phyloP scores from a whole-genome alignment of 64 coral and sea anemone genomes.

The Catalaphyllia jardinei region DNA sequence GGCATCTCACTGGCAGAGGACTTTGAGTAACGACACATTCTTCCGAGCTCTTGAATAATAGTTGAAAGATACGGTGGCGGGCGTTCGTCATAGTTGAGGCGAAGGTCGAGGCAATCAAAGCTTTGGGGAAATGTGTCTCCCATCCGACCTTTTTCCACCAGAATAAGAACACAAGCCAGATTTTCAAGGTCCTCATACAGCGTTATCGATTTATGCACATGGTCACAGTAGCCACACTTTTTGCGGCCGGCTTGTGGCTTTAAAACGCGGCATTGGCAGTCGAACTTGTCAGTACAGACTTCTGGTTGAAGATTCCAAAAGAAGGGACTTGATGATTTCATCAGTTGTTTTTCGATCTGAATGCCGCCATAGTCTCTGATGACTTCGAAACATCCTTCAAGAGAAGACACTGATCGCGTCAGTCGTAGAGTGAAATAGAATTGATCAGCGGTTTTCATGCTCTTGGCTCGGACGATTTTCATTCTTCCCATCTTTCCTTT shows the following conservation, averaged over 20 bases:
- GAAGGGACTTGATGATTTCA: conserved; percentile 55
- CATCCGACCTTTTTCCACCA: conserved; percentile 69
- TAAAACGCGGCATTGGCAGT: conserved; percentile 19
- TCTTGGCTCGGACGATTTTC: conserved; percentile 64
- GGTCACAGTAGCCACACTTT: conserved; percentile 21
- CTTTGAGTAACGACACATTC: conserved; percentile 59
- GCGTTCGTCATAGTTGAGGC: conserved; percentile 48
- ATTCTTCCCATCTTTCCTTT: conserved; percentile 18
- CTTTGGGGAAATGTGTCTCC: conserved; percentile 64
- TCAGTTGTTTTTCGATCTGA: conserved; percentile 55
- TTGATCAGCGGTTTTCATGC: conserved; percentile 46
- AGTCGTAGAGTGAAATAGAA: conserved; percentile 39
- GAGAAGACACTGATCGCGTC: conserved; percentile 5
- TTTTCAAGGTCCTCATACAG: conserved; percentile 59
- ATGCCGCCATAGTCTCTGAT: conserved; percentile 67
- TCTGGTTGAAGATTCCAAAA: conserved; percentile 33
- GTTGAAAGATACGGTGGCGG: conserved; percentile 33
- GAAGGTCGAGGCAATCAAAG: conserved; percentile 59
- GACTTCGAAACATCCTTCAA: conserved; percentile 51
- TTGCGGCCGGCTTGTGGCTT: neutral
- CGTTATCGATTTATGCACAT: conserved; percentile 55
- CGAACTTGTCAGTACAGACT: neutral
- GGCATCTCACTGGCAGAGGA: neutral
- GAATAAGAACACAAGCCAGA: conserved; percentile 50
- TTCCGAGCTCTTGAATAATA: conserved; percentile 66